phyloP scores from a whole-genome alignment of 1,140 invertebrate genomes.

The Dolichoris vasculosae region DNA sequence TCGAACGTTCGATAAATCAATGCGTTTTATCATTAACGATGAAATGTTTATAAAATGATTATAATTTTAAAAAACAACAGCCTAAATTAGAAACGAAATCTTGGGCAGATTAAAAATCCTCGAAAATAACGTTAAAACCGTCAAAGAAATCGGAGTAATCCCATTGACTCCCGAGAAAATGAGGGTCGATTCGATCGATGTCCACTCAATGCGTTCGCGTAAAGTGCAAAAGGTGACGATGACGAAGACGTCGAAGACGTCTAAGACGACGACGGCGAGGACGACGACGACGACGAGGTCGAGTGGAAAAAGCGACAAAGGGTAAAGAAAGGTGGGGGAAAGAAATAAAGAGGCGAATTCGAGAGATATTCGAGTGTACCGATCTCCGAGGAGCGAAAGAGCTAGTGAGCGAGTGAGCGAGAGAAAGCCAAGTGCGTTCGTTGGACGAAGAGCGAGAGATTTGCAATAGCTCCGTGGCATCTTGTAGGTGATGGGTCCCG shows the following conservation, averaged over 20 bases:
- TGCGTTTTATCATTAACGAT: not conserved
- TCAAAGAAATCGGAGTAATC: not conserved
- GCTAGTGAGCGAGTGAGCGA: not conserved
- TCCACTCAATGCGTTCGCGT: not conserved
- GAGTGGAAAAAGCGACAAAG: not conserved
- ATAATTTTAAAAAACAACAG: no score
- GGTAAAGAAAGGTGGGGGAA: slow-evolving; percentile 2
- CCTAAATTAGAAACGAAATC: not conserved
- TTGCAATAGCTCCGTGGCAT: slow-evolving; percentile 69
- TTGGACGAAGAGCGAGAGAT: slow-evolving; percentile 60
- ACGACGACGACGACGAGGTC: not conserved
- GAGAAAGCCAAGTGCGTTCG: slow-evolving; percentile 54
- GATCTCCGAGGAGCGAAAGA: slow-evolving; percentile 26
- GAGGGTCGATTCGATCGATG: not conserved
- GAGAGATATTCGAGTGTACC: slow-evolving; percentile 35
- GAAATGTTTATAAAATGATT: not conserved
- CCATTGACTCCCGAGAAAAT: not conserved
- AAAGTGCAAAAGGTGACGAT: slow-evolving; percentile 8
- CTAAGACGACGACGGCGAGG: slow-evolving; percentile 4
- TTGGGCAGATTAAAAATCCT: not conserved
- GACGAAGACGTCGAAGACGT: no score
- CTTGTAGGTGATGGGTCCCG: slow-evolving; percentile 71
- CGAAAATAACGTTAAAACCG: not conserved
- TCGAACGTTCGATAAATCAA: not conserved
- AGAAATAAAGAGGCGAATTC: slow-evolving; percentile 8